phyloP scores from a whole-genome alignment of 2,888 invertebrate genomes.

The Automeris io region DNA sequence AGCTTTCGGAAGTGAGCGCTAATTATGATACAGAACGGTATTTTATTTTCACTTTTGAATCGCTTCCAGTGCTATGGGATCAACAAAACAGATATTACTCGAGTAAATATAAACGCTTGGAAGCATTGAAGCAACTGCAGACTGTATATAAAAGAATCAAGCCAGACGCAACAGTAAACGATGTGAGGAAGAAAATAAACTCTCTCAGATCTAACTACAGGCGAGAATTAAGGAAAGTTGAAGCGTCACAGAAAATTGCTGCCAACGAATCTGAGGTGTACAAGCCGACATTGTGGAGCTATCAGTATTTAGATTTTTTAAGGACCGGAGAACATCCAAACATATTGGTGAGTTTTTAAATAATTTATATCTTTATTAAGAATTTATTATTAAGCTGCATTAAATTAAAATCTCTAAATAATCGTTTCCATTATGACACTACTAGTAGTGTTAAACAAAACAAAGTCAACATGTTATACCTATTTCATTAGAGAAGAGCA shows the following conservation, averaged over 20 bases:
- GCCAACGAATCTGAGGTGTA: slow-evolving; percentile 3
- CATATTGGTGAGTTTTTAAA: background rate
- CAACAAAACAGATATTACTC: slow-evolving; percentile 3
- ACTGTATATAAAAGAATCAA: slow-evolving; percentile 8
- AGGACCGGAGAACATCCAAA: slow-evolving; percentile 2
- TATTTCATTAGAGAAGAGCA: too few species aligned
- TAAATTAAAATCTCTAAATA: too few species aligned
- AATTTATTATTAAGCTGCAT: too few species aligned
- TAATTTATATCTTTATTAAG: background rate
- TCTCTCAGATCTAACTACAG: slow-evolving; percentile 9
- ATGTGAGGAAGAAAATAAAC: slow-evolving; percentile 10
- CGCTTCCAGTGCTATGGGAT: slow-evolving; percentile 5
- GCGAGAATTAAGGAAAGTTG: slow-evolving; percentile 7
- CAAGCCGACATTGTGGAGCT: slow-evolving; percentile 8
- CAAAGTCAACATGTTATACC: too few species aligned
- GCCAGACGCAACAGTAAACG: slow-evolving; percentile 4
- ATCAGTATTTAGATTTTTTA: slow-evolving; percentile 6
- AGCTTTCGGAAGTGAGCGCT: background rate
- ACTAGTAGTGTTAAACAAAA: too few species aligned
- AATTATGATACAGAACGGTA: background rate
- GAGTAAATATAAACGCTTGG: slow-evolving; percentile 5
- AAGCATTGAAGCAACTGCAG: slow-evolving; percentile 5
- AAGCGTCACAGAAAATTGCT: slow-evolving; percentile 5
- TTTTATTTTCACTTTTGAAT: slow-evolving; percentile 2
- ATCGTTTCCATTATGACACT: too few species aligned